A percentile compares a stretch with the other conserved stretches of the same genome.
phyloP scores from a whole-genome alignment of 2,797 vertebrate species.

The Lacerta agilis region DNA sequence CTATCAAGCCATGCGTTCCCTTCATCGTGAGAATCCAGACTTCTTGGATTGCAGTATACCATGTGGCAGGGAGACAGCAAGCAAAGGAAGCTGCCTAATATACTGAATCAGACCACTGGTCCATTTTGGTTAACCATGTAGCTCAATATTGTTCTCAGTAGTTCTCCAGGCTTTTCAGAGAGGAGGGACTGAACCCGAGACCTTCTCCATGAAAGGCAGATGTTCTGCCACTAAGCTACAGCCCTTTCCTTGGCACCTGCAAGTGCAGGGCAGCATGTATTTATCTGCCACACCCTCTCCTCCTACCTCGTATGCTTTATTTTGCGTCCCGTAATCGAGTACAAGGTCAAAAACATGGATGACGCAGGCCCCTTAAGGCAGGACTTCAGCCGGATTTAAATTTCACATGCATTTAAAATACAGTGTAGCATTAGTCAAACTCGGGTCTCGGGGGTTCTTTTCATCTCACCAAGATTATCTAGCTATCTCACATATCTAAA shows the following conservation, averaged over 20 bases:
- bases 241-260: too few species aligned
- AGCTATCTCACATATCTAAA: conserved; percentile 23
- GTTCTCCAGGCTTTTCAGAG: too few species aligned
- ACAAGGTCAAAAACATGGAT: conserved; percentile 3
- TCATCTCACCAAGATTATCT: not conserved
- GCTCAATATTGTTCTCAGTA: too few species aligned
- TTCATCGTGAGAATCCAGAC: not conserved
- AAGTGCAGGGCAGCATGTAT: too few species aligned
- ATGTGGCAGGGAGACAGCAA: not conserved
- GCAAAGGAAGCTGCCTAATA: too few species aligned
- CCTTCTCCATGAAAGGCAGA: too few species aligned
- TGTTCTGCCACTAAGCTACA: too few species aligned
- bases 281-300: not conserved
- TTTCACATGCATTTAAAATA: not conserved
- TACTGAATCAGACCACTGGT: too few species aligned
- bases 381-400: not conserved
- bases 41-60: not conserved
- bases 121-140: too few species aligned
- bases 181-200: too few species aligned
- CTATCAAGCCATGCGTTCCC: conserved; percentile 7
- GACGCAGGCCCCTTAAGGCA: not conserved
- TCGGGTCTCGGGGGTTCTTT: not conserved
- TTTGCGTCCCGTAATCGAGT: not conserved
- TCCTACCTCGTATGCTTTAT: not conserved
- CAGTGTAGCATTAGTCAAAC: conserved; percentile 6